Conservation (phyloP, 2,888 invertebrate genomes). For the Lepidonotus clava region DNA sequence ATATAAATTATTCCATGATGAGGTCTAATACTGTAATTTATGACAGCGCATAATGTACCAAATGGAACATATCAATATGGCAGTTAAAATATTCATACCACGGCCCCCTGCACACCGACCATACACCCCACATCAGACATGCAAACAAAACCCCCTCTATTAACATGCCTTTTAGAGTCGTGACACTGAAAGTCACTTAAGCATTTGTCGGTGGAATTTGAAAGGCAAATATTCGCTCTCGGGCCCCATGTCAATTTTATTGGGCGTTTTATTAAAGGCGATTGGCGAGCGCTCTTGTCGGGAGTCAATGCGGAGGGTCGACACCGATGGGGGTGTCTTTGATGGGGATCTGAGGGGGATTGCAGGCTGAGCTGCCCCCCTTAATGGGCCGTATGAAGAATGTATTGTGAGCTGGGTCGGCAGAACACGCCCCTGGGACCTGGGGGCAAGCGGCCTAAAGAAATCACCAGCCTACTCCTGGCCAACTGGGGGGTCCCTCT, state of each 20-base stretch:
- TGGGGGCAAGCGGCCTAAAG: no score
- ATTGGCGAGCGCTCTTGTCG: not conserved
- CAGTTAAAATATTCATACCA: not conserved
- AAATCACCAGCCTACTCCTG: no score
- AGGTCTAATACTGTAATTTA: not conserved
- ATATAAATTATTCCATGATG: no score
- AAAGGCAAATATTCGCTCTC: not conserved
- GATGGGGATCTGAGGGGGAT: no score
- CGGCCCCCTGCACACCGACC: not conserved
- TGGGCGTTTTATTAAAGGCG: not conserved
- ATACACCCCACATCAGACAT: not conserved
- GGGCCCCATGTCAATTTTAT: not conserved
- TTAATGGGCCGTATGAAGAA: conserved; percentile 9
- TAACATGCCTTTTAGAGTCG: conserved; percentile 7
- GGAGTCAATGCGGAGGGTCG: not conserved
- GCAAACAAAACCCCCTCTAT: not conserved
- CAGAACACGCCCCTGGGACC: no score
- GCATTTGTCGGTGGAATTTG: not conserved
- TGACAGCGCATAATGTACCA: not conserved
- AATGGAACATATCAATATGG: not conserved
- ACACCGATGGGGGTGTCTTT: not conserved
- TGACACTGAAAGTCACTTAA: not conserved
- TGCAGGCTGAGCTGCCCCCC: not conserved
- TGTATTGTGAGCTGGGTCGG: not conserved
- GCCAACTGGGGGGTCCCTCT: no score